Base-by-base conservation (phyloP, 2,113 vertebrate species). In the Colaptes auratus region DNA sequence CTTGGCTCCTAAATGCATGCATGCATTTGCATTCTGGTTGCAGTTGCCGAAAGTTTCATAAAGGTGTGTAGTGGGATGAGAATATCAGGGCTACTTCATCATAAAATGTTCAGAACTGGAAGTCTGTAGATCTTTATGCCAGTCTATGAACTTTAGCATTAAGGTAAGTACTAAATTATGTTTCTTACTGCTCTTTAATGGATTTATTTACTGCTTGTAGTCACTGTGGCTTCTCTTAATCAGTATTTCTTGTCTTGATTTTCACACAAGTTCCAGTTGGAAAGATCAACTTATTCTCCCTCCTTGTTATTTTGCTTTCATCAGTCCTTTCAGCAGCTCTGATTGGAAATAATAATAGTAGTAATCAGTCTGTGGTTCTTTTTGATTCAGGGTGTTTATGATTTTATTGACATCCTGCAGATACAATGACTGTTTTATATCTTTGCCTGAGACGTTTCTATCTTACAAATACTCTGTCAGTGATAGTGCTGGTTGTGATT, bases 81-180 rank as follows among this genome's bases (percentile, higher is more conserved):
- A 65, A 0, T 50, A 21, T 44, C 31, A 5, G 31, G 25, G 66
- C 42, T 82, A 5, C 33, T 79, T 72, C 0, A 2, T 60, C 1
- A 1, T 85, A 24, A 81, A 69, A 78, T 24, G 23, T 3, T 64
- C 31, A 69, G 17, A 89, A 55, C 50, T 55, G 20, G 48, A 55
- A 74, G 53, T 60, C 35, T 13, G 4, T n/a, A 53, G 25, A 24
- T 63, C 6, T 70, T 67, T 33, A 33, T 67, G 52, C 33, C 89
- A 59, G 33, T 64, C 5, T 69, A 7, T 2, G 3, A 61, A 76
- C 24, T 73, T 36, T 2, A 84, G n/a, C 27, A n/a, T 76, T 70
- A 76, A 46, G 63, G 48, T 27, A 42, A 76, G 67, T 48, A 36
- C 7, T 70, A 4, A 66, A 27, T 67, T 71, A 2, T 10, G 13